Base-by-base conservation (phyloP, 2,888 invertebrate species). In the Scaptomyza parva region DNA sequence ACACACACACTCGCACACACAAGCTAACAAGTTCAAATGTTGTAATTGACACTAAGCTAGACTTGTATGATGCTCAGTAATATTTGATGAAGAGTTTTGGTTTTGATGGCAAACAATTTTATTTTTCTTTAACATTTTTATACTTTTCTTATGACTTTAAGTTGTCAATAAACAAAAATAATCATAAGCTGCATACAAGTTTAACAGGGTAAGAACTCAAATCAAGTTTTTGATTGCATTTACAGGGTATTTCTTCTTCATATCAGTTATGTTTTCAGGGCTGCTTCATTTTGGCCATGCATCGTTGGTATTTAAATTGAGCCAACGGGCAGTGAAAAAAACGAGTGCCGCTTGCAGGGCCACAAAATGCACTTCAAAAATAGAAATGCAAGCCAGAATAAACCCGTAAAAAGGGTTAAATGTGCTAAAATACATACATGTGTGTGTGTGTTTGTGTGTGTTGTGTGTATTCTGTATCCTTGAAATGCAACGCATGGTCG, bases 301-400 rank as follows among this genome's bases (percentile, higher is more conserved):
- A 73, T 88, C 88, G 88, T 43, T 88, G 89, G 68, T 86, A 88
- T 83, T 83, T 88, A 83, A 83, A 83, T 88, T 83, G 66, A 83
- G 86, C 67, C 88, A 80, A 66, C 75, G 88, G 81, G 73, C 84
- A 88, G 84, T 71, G 55, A 83, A 76, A 77, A 24, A 37, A 37
- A 37, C 9, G 37, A 69, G 65, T 51, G 48, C 59, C 64, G 80
- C 61, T 80, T 50, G 62, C 68, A 52, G 72, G 60, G 60, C 57
- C 9, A 68, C 9, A 68, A 67, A 84, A 80, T 88, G 88, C 88
- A 88, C 87, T 83, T 86, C 74, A 80, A 76, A 83, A 83, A 83
- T 82, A 82, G 88, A 88, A 86, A 74, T 64, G 62, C 61, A 58
- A 30, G 45, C 30, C 37, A 37, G 37, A 2, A 37, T n/a, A 37